These are phyloP conservation scores for Lysandra coridon DNA, from an alignment of 2,888 invertebrate species.

Conservation along the genomic window DNA sequence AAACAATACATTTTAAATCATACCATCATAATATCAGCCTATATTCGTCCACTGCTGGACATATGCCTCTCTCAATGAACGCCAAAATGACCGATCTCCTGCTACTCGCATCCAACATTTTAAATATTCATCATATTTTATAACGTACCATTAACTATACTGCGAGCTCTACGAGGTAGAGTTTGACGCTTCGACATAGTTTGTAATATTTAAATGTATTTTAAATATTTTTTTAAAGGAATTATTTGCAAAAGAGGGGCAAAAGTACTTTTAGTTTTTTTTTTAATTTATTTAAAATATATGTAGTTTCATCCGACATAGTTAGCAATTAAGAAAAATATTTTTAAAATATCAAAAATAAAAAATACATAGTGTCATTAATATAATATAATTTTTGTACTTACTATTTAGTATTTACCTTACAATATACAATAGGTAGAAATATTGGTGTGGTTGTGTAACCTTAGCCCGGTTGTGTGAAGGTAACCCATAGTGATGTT, in stretches of 20 bases:
- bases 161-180: too few species aligned
- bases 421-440: conserved; percentile 33
- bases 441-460: conserved; percentile 46
- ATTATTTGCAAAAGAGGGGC: too few species aligned
- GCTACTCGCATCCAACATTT: too few species aligned
- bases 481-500: conserved; percentile 72
- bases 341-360: not conserved
- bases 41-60: too few species aligned
- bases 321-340: not conserved
- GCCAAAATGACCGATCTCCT: too few species aligned
- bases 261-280: too few species aligned
- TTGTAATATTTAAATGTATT: too few species aligned
- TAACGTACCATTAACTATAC: not conserved
- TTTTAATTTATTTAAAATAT: too few species aligned
- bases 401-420: conserved; percentile 17
- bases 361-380: not conserved
- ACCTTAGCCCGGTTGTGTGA: conserved; percentile 75
- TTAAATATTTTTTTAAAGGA: too few species aligned
- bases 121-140: not conserved
- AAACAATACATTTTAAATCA: not conserved
- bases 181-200: too few species aligned
- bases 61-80: too few species aligned
- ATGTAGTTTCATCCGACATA: not conserved
- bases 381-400: conserved; percentile 23
- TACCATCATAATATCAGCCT: too few species aligned